Conservation (phyloP, 2,113 vertebrate genomes). For the Corynorhinus townsendii region DNA sequence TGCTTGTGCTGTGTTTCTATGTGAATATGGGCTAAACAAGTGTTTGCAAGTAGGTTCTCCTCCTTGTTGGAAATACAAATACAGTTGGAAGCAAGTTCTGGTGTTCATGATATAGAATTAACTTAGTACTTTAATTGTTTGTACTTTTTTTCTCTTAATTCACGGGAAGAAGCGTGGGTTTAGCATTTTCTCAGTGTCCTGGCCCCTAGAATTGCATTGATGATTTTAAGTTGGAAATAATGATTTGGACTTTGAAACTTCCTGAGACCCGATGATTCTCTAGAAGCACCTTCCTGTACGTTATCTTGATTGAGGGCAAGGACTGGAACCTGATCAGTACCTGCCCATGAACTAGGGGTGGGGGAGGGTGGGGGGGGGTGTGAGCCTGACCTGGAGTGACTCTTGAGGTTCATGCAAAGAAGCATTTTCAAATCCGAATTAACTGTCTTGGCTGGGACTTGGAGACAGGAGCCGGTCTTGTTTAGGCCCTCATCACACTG, state of each 20-base stretch:
- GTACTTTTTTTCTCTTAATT: background rate
- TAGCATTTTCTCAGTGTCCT: background rate
- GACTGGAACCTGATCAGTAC: background rate
- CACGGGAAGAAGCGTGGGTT: background rate
- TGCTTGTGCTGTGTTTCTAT: rapidly evolving
- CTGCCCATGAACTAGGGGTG: rapidly evolving
- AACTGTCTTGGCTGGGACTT: background rate
- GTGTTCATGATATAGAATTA: background rate
- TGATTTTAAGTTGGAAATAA: background rate
- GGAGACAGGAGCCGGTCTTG: no score
- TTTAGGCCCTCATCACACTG: background rate
- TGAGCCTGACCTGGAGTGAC: background rate
- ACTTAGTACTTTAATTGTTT: background rate
- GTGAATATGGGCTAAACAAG: background rate
- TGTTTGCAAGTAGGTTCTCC: background rate
- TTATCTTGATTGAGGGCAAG: rapidly evolving
- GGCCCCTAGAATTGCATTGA: background rate
- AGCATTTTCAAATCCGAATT: background rate
- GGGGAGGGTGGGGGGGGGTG: rapidly evolving
- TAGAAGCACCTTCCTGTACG: rapidly evolving
- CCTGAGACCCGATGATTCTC: background rate
- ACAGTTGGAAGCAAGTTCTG: background rate
- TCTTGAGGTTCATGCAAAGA: rapidly evolving
- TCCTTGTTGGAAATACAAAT: background rate
- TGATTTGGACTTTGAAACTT: background rate